These are phyloP conservation scores for Dicerorhinus sumatrensis DNA, from an alignment of 2,113 vertebrate genomes.

Conservation along the genomic window DNA sequence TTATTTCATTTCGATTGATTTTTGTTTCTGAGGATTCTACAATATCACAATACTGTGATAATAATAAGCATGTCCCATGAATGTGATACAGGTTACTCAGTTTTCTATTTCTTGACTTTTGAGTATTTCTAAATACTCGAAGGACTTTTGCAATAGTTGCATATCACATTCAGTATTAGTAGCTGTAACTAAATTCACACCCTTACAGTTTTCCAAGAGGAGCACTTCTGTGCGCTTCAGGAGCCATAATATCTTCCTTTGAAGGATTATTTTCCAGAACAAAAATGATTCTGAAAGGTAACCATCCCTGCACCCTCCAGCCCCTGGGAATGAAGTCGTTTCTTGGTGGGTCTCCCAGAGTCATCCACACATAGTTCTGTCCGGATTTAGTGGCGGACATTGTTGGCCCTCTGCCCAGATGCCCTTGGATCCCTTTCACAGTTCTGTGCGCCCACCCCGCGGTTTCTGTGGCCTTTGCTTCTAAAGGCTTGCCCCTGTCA, in stretches of 20 bases:
- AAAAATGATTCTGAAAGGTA: not conserved
- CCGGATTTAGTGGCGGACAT: not conserved
- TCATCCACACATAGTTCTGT: not conserved
- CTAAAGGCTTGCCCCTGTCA: no score
- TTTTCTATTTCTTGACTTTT: not conserved
- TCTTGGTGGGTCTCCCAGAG: not conserved
- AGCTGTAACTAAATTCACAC: not conserved
- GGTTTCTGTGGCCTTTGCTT: not conserved
- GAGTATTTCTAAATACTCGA: slow-evolving; percentile 18
- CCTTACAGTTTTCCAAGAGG: not conserved
- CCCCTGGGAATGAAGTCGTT: not conserved
- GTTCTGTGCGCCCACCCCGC: not conserved
- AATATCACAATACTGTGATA: not conserved
- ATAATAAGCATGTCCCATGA: not conserved
- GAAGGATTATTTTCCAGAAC: not conserved
- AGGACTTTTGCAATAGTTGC: not conserved
- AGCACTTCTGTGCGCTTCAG: not conserved
- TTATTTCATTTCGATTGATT: not conserved
- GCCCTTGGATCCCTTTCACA: not conserved
- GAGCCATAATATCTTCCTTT: not conserved
- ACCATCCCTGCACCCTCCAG: not conserved
- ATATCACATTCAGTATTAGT: not conserved
- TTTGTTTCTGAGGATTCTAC: slow-evolving; percentile 27
- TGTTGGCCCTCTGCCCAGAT: not conserved
- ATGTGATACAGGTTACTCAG: not conserved